Evolutionary conservation across 2,888 invertebrate genomes (phyloP), one percentile per base, ranked within the genome.

Genomic region (Leptopilina syphax): DNA sequence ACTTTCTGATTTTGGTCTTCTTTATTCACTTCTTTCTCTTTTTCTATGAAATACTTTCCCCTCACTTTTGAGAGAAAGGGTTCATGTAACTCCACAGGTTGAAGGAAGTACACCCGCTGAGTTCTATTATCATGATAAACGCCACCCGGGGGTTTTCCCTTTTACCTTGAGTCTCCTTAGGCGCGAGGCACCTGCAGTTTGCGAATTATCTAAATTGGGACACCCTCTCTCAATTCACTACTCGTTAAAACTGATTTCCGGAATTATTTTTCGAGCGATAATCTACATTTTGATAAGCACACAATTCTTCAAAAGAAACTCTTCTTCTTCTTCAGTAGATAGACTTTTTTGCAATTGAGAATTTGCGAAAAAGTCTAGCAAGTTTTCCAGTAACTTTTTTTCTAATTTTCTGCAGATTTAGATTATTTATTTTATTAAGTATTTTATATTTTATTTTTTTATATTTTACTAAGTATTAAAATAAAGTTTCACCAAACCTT

Each of bases 191-290:
- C 84, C 85, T 82, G 84, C 83, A 83, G 83, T 79, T 50, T 77
- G 82, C 83, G 83, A 86, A 87, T 87, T 87, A 84, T 86, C 83
- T 85, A 85, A 86, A 86, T 87, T 85, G 78, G 78, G 73, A 80
- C 78, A 80, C 79, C 70, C 81, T 63, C 70, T 81, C 76, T 70
- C 79, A 13, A 65, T 76, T 73, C 9, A 13, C 76, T 27, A 65
- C 41, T 76, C 67, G 27, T 41, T 78, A 65, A 65, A 50, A 44
- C 5, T 44, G 34, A 34, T 44, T 44, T 44, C 8, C 44, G 8
- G 44, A 78, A 44, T 78, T 70, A 60, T 54, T 34, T 68, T 77
- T 77, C 57, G 5, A 60, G n/a, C 7, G 2, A 60, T 60, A n/a
- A 60, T 60, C 60, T n/a, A 60, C n/a, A 60, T 70, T 27, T 7